Base-by-base conservation (phyloP, 2,797 vertebrate genomes). In the Harpagifer antarcticus region DNA sequence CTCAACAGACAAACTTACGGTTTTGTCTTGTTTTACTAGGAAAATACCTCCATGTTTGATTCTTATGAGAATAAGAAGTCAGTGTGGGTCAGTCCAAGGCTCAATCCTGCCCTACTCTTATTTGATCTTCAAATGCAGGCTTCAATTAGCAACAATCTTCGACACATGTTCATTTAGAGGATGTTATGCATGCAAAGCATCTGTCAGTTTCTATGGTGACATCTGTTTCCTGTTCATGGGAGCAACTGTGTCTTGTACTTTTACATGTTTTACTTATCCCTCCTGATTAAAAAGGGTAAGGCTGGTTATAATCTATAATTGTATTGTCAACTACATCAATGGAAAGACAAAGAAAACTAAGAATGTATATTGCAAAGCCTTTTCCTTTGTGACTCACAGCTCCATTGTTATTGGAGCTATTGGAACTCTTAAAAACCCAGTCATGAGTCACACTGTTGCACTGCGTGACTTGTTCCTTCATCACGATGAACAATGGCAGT, bases 391-490 rank as follows among this genome's bases (percentile, higher is more conserved):
- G 50, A 20, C 12, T 9, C 5, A 19, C 16, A 54, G 40, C 63
- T 54, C 16, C 11, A 4, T 20, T n/a, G 44, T 37, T n/a, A 27
- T 27, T 27, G 23, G 23, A 27, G 23, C 23, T 27, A 27, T 27
- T 27, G 23, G 23, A 68, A 31, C 37, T 31, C 19, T 68, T 60
- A 14, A 61, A 52, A 61, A 62, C 27, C 33, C 48, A 44, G 19
- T 8, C 12, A 40, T 57, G 54, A 57, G 16, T 37, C 66, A 55
- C 44, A 27, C 8, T 42, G 17, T 43, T 33, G 17, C 53, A 19
- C 52, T 12, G 37, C 10, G 3, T 33, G 52, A 67, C 37, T 9
- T 19, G 13, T 15, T 42, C 16, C 10, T 43, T 42, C 50, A 31
- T n/a, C 40, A 13, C 16, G 6, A 44, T 52, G n/a, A 52, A 64